phyloP scores from a whole-genome alignment of 2,888 invertebrate genomes.

The Agrotis ipsilon region DNA sequence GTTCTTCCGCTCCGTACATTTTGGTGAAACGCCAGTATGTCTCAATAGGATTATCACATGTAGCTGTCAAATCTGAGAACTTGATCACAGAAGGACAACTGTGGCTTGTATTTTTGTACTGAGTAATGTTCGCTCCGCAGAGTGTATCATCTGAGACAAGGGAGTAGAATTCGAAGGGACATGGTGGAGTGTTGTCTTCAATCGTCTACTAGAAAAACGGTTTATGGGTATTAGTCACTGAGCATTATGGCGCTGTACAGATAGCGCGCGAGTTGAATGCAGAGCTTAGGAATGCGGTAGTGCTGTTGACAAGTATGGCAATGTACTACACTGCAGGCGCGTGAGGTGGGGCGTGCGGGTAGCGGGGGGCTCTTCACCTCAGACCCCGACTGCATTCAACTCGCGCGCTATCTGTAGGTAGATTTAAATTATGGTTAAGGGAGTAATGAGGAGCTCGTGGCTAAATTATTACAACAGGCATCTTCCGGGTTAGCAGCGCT shows the following conservation, averaged over 20 bases:
- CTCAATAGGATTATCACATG: slow-evolving; percentile 78
- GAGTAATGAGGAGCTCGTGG: no score
- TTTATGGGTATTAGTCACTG: slow-evolving; percentile 3
- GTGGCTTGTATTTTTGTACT: slow-evolving; percentile 54
- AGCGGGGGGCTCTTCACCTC: no score
- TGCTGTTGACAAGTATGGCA: no score
- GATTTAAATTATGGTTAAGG: no score
- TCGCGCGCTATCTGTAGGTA: no score
- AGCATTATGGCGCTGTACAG: background rate
- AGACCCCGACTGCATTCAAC: no score
- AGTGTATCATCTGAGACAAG: slow-evolving; percentile 65
- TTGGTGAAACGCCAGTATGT: slow-evolving; percentile 73
- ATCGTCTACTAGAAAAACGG: slow-evolving; percentile 72
- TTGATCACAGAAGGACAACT: slow-evolving; percentile 68
- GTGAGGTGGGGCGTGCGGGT: no score
- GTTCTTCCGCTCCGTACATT: slow-evolving; percentile 65
- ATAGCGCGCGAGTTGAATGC: no score
- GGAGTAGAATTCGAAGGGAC: slow-evolving; percentile 79
- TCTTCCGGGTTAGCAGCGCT: no score
- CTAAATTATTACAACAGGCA: no score
- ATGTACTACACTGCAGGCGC: no score
- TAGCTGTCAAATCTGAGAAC: slow-evolving; percentile 66
- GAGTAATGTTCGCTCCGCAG: slow-evolving; percentile 70
- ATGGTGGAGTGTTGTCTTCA: slow-evolving; percentile 75
- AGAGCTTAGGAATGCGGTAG: no score